Percentiles rank a stretch among this genome's conserved stretches.
Evolutionary conservation across 2,113 vertebrate species (phyloP).

Genomic region (Typhlomys cinereus): DNA sequence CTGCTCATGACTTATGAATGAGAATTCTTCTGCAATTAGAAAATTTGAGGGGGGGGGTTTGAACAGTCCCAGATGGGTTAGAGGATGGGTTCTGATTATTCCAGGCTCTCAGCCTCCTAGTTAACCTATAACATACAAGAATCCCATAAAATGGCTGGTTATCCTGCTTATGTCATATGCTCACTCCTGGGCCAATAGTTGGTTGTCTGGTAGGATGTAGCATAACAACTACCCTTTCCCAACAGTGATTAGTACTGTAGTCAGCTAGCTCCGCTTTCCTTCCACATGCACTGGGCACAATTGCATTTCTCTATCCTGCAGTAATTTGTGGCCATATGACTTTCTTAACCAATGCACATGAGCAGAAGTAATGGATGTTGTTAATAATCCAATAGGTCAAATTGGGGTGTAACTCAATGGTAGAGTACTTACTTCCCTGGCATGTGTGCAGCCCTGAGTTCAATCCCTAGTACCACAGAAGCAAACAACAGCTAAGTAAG

Average conservation of each 20-base stretch:
- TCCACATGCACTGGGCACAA: neutral
- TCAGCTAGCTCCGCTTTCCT: constrained; percentile 8
- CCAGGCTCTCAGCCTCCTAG: neutral
- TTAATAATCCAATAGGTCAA: neutral
- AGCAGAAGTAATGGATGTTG: neutral
- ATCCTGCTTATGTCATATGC: neutral
- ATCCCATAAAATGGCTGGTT: neutral
- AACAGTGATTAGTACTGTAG: neutral
- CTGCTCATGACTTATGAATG: constrained; percentile 26
- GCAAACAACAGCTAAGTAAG: neutral
- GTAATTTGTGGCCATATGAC: neutral
- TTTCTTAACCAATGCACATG: constrained; percentile 20
- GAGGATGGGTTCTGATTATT: neutral
- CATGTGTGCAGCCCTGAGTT: neutral
- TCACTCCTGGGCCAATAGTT: neutral
- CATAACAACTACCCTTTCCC: neutral
- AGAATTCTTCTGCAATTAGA: constrained; percentile 37
- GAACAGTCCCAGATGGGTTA: neutral
- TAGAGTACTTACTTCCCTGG: neutral
- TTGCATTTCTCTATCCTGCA: neutral
- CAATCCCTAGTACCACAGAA: neutral
- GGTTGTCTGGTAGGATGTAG: neutral
- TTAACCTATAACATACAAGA: neutral
- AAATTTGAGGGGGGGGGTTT: neutral
- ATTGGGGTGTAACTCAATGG: neutral